Percentiles rank a stretch among this genome's conserved stretches.
Evolutionary conservation across 2,113 vertebrate species (phyloP).

Genomic region (Actenoides hombroni): DNA sequence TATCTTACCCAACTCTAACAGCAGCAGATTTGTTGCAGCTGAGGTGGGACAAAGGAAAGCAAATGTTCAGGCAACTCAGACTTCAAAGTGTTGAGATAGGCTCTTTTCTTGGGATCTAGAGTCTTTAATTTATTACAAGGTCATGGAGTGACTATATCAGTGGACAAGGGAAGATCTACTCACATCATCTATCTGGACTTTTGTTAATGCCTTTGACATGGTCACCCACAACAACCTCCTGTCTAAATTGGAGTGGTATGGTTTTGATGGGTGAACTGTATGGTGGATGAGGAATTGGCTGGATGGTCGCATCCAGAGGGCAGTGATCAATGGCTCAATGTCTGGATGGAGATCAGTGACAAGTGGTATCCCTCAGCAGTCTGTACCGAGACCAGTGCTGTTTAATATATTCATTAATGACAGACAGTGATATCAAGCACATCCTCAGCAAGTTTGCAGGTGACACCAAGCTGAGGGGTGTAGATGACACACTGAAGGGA

Average conservation of each 20-base stretch:
- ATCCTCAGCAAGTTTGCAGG: background rate
- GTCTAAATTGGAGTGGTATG: background rate
- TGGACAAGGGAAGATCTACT: background rate
- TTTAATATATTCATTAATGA: background rate
- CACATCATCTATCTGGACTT: background rate
- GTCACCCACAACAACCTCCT: background rate
- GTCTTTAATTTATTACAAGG: background rate
- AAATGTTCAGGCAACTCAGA: background rate
- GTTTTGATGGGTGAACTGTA: background rate
- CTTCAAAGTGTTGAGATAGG: background rate
- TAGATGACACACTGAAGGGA: too few relatives aligned
- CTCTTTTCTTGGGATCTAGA: background rate
- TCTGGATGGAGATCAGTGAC: background rate
- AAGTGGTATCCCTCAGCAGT: background rate
- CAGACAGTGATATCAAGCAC: background rate
- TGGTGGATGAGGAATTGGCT: background rate
- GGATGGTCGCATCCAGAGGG: background rate
- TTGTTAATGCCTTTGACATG: rapidly evolving
- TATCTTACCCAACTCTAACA: background rate
- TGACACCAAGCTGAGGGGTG: background rate
- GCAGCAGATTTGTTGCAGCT: background rate
- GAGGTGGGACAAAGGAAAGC: background rate
- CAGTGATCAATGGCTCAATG: background rate
- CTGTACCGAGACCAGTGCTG: background rate
- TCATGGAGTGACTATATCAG: background rate